Conservation (phyloP, 2,797 vertebrate species). For the Neopelma chrysocephalum region DNA sequence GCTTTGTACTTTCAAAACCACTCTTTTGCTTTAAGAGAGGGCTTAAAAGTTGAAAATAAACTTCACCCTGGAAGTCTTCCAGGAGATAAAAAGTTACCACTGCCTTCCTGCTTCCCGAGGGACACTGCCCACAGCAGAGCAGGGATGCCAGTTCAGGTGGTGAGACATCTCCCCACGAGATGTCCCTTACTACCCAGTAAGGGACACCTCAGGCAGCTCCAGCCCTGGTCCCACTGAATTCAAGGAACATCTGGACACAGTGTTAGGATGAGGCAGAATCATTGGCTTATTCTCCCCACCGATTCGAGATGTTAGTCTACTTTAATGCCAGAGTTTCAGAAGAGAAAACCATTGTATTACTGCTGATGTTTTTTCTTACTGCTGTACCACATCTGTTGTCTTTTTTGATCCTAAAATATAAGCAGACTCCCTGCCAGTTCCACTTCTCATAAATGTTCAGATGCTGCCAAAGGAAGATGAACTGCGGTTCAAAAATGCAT, state of each 20-base stretch:
- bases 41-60: slow-evolving; percentile 6
- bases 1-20: not conserved
- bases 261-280: not conserved
- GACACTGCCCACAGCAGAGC: not conserved
- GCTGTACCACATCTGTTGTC: not conserved
- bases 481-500: not conserved
- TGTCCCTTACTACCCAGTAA: not conserved
- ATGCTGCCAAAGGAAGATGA: slow-evolving; percentile 35
- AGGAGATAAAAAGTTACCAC: not conserved
- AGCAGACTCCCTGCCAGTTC: not conserved
- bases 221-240: not conserved
- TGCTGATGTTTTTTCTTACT: not conserved
- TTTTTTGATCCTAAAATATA: not conserved
- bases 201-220: not conserved
- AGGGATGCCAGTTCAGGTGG: not conserved
- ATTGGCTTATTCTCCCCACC: not conserved
- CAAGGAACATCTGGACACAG: not conserved
- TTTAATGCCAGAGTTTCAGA: not conserved
- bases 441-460: not conserved
- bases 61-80: not conserved
- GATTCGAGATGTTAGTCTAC: not conserved
- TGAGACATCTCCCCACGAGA: not conserved
- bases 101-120: not conserved
- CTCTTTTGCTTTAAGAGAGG: not conserved
- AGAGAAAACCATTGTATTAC: not conserved